These are phyloP conservation scores for Tachina fera DNA, from an alignment of 2,888 invertebrate species.

Conservation along the genomic window DNA sequence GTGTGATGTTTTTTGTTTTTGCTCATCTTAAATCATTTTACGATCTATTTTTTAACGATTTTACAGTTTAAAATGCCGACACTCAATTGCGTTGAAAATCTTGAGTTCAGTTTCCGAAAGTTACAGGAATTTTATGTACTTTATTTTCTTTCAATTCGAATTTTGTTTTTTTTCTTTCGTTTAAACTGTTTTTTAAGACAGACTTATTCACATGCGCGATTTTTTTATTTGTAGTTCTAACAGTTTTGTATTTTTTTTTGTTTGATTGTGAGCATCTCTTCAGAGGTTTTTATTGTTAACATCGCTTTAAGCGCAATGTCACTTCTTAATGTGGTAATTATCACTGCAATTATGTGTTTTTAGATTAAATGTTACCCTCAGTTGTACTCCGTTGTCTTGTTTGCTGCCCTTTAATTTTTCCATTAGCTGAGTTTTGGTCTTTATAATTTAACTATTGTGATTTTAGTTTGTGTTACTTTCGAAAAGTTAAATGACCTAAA, in stretches of 20 bases:
- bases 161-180: neutral
- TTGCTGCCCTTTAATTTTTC: conserved; percentile 61
- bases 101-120: conserved; percentile 23
- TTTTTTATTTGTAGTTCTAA: conserved; percentile 18
- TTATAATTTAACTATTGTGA: conserved; percentile 24
- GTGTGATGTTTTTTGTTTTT: neutral
- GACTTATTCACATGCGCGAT: neutral
- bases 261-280: conserved; percentile 23
- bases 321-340: conserved; percentile 75
- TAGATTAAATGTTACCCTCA: conserved; percentile 70
- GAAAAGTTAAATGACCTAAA: conserved; percentile 66
- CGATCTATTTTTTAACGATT: conserved; percentile 67
- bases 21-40: conserved; percentile 55
- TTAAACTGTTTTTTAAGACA: neutral
- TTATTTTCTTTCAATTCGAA: neutral
- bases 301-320: conserved; percentile 43
- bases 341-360: conserved; percentile 74
- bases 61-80: conserved; percentile 57
- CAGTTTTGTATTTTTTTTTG: neutral
- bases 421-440: conserved; percentile 31
- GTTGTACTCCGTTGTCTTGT: conserved; percentile 33
- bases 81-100: conserved; percentile 55
- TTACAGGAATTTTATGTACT: neutral
- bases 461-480: conserved; percentile 49
- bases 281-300: conserved; percentile 11